phyloP scores from a whole-genome alignment of 2,888 invertebrate genomes.

The Sipha maydis region DNA sequence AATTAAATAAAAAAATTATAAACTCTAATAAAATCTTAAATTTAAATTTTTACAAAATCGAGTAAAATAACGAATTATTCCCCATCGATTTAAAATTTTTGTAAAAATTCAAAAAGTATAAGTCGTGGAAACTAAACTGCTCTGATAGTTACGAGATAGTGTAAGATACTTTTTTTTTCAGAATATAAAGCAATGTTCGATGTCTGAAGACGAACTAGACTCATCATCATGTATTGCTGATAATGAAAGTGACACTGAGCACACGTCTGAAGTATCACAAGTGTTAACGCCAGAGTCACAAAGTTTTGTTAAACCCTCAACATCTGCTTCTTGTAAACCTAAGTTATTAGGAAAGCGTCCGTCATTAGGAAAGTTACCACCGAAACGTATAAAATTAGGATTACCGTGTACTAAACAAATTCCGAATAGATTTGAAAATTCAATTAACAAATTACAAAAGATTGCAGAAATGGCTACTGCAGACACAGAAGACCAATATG shows the following conservation, averaged over 20 bases:
- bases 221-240: slow-evolving; percentile 27
- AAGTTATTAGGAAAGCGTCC: slow-evolving; percentile 24
- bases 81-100: background rate
- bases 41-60: slow-evolving; percentile 32
- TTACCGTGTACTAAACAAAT: slow-evolving; percentile 27
- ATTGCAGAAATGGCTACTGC: slow-evolving; percentile 21
- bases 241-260: slow-evolving; percentile 25
- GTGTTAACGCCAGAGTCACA: slow-evolving; percentile 11
- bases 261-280: slow-evolving; percentile 9
- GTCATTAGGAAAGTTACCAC: slow-evolving; percentile 23
- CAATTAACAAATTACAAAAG: slow-evolving; percentile 32
- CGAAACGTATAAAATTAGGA: slow-evolving; percentile 21
- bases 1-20: slow-evolving; percentile 20
- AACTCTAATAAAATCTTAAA: slow-evolving; percentile 20
- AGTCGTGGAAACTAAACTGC: slow-evolving; percentile 18
- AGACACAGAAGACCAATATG: slow-evolving; percentile 27
- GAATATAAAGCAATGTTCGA: slow-evolving; percentile 18
- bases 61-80: slow-evolving; percentile 21
- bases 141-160: background rate
- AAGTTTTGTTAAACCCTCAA: slow-evolving; percentile 29
- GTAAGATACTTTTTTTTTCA: background rate
- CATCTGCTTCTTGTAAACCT: slow-evolving; percentile 31
- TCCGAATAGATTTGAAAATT: slow-evolving; percentile 27
- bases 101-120: slow-evolving; percentile 36
- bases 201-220: slow-evolving; percentile 28